Conservation (phyloP, 2,113 vertebrate species). For the Globicephala melas region DNA sequence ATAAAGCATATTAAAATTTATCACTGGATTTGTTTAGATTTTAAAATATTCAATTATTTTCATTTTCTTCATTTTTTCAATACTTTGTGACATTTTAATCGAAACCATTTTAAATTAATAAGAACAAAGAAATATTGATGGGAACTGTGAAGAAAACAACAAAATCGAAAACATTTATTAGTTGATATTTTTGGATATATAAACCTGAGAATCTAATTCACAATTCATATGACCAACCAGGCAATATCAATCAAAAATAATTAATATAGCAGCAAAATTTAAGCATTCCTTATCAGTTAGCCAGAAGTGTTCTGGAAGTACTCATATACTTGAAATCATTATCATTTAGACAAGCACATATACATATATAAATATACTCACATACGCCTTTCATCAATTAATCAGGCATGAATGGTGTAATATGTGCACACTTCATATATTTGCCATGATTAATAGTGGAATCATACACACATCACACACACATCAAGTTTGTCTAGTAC, state of each 20-base stretch:
- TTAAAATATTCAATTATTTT: neutral
- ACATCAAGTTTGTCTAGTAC: neutral
- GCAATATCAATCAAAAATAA: neutral
- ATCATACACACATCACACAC: neutral
- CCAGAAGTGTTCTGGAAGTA: neutral
- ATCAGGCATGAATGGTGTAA: neutral
- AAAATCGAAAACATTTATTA: neutral
- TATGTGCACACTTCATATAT: neutral
- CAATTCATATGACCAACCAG: neutral
- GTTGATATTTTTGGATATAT: neutral
- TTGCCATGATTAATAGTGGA: neutral
- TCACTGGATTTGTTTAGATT: neutral
- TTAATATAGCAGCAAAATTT: neutral
- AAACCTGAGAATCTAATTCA: neutral
- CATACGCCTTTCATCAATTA: neutral
- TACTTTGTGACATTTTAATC: neutral
- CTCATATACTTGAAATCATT: neutral
- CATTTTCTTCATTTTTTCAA: neutral
- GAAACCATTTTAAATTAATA: neutral
- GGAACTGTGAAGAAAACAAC: neutral
- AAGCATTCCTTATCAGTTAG: neutral
- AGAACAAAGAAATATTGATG: neutral
- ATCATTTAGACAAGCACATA: neutral
- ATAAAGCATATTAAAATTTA: neutral
- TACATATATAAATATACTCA: neutral